A percentile compares a stretch with the other conserved stretches of the same genome.
Conservation (phyloP, 2,113 vertebrate species). For the Etia nguti region DNA sequence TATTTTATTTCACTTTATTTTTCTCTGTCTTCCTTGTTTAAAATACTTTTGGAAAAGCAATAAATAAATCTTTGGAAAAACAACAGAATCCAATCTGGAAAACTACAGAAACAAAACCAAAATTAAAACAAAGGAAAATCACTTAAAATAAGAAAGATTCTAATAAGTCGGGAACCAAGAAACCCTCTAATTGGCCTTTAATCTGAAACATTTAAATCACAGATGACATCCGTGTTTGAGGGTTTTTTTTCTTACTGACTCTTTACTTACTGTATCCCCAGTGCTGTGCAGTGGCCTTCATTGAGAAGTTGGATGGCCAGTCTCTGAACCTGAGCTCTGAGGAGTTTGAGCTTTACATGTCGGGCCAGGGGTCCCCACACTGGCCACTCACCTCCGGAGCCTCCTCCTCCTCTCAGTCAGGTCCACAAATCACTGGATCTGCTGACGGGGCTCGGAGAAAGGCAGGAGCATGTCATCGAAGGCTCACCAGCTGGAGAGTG, state of each 20-base stretch:
- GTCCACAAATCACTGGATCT: conserved; percentile 84
- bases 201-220: not conserved
- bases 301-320: conserved; percentile 94
- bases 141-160: too few relatives aligned
- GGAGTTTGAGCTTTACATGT: conserved; percentile 96
- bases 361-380: conserved; percentile 82
- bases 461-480: conserved; percentile 83
- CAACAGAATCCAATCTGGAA: too few relatives aligned
- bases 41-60: too few relatives aligned
- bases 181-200: too few relatives aligned
- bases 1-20: too few relatives aligned
- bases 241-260: not conserved
- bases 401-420: conserved; percentile 65
- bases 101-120: too few relatives aligned
- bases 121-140: too few relatives aligned
- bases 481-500: conserved; percentile 84
- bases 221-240: not conserved
- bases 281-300: conserved; percentile 97
- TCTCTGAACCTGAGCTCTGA: conserved; percentile 90
- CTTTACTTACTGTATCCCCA: conserved; percentile 36
- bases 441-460: conserved; percentile 80
- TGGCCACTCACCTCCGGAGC: conserved; percentile 72
- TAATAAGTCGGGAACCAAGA: too few relatives aligned
- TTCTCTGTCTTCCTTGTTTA: too few relatives aligned
- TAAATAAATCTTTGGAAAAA: too few relatives aligned